Evolutionary conservation across 2,797 vertebrate species (phyloP).

Genomic region (Etheostoma perlongum): DNA sequence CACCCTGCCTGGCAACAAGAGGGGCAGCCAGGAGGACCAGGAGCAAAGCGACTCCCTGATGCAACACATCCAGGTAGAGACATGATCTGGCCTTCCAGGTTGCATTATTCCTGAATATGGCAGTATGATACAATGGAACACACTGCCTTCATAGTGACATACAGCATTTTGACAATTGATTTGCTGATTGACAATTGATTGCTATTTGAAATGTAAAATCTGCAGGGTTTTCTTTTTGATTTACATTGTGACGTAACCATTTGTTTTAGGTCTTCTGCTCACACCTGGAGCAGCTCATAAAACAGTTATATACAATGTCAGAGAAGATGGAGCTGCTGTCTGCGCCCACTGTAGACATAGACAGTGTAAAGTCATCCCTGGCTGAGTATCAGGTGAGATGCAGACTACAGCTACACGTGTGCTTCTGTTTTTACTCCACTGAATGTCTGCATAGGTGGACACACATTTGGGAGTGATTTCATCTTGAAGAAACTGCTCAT

Average conservation of each 20-base stretch:
- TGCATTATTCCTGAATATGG: background rate
- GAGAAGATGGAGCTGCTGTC: slow-evolving; percentile 81
- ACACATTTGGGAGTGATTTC: background rate
- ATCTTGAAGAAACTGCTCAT: too few species aligned
- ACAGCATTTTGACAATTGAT: background rate
- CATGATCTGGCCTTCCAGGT: background rate
- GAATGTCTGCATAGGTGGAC: too few species aligned
- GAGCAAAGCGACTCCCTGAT: slow-evolving; percentile 83
- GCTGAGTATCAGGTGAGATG: slow-evolving; percentile 87
- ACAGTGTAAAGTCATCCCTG: slow-evolving; percentile 84
- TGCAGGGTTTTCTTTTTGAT: background rate
- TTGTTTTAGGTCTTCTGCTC: slow-evolving; percentile 88
- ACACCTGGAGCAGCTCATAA: slow-evolving; percentile 90
- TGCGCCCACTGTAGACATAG: slow-evolving; percentile 72
- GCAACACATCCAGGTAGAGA: slow-evolving; percentile 88
- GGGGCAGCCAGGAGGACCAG: slow-evolving; percentile 51
- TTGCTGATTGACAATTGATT: too few species aligned
- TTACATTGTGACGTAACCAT: background rate
- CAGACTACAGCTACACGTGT: background rate
- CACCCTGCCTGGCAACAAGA: slow-evolving; percentile 42
- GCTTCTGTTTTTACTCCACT: background rate
- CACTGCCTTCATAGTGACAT: background rate
- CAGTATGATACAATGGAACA: background rate
- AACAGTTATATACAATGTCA: slow-evolving; percentile 86
- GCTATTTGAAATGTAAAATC: background rate